Base-by-base conservation (phyloP, 1,140 invertebrate genomes). In the Brachionus koreanus region DNA sequence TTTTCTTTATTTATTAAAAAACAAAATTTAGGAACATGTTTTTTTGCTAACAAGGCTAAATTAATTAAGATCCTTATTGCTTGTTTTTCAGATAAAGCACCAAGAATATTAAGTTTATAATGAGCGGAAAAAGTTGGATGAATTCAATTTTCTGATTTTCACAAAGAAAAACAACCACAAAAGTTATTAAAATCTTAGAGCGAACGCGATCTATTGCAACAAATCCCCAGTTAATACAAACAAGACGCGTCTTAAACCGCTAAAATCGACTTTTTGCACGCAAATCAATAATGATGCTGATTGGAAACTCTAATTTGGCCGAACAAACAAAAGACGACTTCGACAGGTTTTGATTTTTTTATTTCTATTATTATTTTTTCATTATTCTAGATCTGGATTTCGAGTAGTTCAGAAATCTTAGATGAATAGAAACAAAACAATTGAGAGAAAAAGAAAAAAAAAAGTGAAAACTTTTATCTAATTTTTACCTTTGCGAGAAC, bases 201-300 rank as follows among this genome's bases (percentile, higher is more conserved):
- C 19, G 69, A 74, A 74, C 69, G 69, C 69, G 69, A 74, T 69
- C 65, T 12, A 42, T 69, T 37, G 7, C 65, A 39, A 37, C 37
- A 69, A 69, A 69, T 69, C 65, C 7, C 33, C 4, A 23, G 43
- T n/a, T 16, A 43, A 74, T 5, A 46, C 39, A 74, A 74, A 74
- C 69, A 46, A 74, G 69, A 74, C 69, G 69, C 69, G 69, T 74
- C 69, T 74, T 74, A 74, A 74, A 74, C 69, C 69, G 39, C 69
- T 10, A 74, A 74, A 74, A 23, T 46, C 12, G 25, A 74, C 10
- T 35, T 74, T 46, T 74, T 74, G 69, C 69, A 74, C 69, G 69
- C 39, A 74, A 74, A 25, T 49, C 37, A 74, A 74, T 46, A 49
- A 74, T 74, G 69, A 74, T 74, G 69, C 39, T 74, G 69, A 74